These are phyloP conservation scores for Heteractis magnifica DNA, from an alignment of 92 coral and sea anemone genomes.

Conservation along the genomic window DNA sequence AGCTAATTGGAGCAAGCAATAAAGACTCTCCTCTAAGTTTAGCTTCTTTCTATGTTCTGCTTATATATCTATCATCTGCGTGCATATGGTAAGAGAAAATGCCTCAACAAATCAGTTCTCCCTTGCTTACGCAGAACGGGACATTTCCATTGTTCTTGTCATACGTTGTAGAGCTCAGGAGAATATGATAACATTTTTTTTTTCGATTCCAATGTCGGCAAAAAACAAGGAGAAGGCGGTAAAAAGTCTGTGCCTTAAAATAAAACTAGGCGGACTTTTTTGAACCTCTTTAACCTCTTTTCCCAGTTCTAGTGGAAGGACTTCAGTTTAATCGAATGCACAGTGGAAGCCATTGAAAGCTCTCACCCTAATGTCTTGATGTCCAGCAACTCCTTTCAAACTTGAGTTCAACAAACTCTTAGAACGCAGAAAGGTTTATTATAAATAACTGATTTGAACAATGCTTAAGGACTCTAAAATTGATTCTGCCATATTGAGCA, in stretches of 20 bases:
- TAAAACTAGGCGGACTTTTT: neutral
- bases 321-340: conserved; percentile 11
- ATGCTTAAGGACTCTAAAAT: conserved; percentile 7
- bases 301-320: neutral
- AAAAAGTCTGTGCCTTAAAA: neutral
- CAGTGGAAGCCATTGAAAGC: conserved; percentile 14
- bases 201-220: neutral
- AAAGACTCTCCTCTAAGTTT: neutral
- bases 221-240: neutral
- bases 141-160: neutral
- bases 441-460: neutral
- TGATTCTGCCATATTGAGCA: conserved; percentile 1
- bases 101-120: neutral
- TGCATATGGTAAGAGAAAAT: neutral
- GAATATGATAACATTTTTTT: too few relatives aligned
- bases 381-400: conserved; percentile 4
- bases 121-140: neutral
- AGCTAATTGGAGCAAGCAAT: neutral
- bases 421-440: conserved; percentile 2
- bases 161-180: too few relatives aligned
- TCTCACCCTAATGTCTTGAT: conserved; percentile 11
- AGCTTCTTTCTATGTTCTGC: neutral
- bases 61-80: neutral
- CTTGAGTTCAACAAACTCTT: conserved; percentile 11
- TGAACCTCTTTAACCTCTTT: neutral